These are phyloP conservation scores for Lasiurus cinereus DNA, from an alignment of 2,113 vertebrate genomes.

Conservation along the genomic window DNA sequence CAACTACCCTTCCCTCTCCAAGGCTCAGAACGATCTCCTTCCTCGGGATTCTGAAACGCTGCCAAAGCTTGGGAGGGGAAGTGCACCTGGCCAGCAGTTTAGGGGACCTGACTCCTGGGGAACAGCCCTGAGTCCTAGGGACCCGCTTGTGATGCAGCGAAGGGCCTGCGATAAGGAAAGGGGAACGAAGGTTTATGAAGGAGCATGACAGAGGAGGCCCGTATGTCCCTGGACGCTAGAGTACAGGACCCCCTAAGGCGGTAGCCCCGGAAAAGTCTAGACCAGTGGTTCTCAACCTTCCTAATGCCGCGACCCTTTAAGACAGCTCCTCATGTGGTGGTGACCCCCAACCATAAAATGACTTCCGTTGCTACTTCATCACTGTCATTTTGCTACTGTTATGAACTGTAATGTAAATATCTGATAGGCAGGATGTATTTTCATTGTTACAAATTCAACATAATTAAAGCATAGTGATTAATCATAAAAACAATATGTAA, in stretches of 20 bases:
- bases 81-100: not conserved
- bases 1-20: not conserved
- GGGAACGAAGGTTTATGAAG: fast-evolving
- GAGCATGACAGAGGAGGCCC: not conserved
- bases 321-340: too few species aligned
- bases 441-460: too few species aligned
- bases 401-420: too few species aligned
- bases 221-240: not conserved
- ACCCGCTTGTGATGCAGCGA: fast-evolving
- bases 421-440: too few species aligned
- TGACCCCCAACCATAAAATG: too few species aligned
- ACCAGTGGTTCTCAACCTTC: too few species aligned
- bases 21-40: constrained; percentile 6
- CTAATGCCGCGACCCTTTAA: too few species aligned
- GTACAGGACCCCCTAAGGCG: not conserved
- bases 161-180: not conserved
- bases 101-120: not conserved
- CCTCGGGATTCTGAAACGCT: not conserved
- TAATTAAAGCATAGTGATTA: too few species aligned
- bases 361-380: too few species aligned
- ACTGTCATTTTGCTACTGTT: too few species aligned
- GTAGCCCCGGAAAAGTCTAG: not conserved
- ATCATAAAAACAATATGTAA: too few species aligned
- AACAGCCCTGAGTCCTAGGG: not conserved
- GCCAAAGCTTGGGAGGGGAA: not conserved